A percentile compares a stretch with the other conserved stretches of the same genome.
These are phyloP conservation scores for Fulica atra DNA, from an alignment of 2,113 vertebrate species.

Conservation along the genomic window DNA sequence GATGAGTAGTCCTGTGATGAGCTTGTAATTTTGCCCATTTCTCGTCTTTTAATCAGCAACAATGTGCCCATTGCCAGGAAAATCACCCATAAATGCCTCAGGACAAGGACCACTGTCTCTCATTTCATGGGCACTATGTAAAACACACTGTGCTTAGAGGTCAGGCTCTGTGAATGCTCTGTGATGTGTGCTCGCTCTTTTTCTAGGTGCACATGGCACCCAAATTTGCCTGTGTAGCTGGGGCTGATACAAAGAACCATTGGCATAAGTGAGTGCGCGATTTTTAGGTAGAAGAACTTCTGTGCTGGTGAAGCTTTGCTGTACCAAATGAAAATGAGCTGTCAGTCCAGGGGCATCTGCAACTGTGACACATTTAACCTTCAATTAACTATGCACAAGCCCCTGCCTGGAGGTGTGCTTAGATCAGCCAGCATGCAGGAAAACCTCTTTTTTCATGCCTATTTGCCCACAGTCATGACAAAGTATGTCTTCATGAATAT, in stretches of 20 bases:
- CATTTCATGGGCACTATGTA: neutral
- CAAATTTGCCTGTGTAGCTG: neutral
- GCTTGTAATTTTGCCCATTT: neutral
- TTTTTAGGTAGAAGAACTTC: neutral
- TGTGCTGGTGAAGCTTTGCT: neutral
- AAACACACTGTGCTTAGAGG: neutral
- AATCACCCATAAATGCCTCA: neutral
- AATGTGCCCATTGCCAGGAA: neutral
- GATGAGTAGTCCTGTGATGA: neutral
- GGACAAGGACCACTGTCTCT: neutral
- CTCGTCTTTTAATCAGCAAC: neutral
- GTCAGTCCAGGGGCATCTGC: neutral
- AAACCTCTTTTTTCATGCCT: neutral
- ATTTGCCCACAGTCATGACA: neutral
- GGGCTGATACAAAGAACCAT: neutral
- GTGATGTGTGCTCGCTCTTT: neutral
- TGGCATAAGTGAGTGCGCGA: neutral
- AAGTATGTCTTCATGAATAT: neutral
- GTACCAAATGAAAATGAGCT: neutral
- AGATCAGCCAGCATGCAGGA: neutral
- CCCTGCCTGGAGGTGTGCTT: neutral
- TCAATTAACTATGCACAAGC: neutral
- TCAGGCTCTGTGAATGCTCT: accelerated
- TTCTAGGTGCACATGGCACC: neutral
- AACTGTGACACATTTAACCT: neutral